Evolutionary conservation across 2,888 invertebrate species (phyloP).

Genomic region (Eledona agricola): DNA sequence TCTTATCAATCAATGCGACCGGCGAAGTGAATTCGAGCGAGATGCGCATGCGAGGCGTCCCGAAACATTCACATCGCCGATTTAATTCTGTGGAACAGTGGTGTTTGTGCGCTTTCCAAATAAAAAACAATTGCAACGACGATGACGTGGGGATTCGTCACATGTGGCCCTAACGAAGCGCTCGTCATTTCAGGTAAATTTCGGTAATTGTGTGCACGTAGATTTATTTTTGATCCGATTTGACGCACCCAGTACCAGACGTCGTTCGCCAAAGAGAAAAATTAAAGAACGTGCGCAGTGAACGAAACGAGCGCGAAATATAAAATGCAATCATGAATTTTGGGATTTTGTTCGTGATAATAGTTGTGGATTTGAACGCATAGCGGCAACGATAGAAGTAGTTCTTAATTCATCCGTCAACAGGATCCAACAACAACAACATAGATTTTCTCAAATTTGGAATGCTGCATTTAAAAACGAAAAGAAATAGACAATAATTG

Average conservation of each 20-base stretch:
- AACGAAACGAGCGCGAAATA: too few species aligned
- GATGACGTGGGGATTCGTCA: constrained; percentile 83
- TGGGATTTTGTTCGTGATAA: too few species aligned
- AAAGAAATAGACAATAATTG: too few species aligned
- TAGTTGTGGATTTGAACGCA: too few species aligned
- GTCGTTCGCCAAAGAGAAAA: constrained; percentile 6
- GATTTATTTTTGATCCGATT: constrained; percentile 6
- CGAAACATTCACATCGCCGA: constrained; percentile 9
- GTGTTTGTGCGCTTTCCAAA: constrained; percentile 9
- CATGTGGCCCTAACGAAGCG: constrained; percentile 94
- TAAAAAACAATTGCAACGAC: constrained; percentile 19
- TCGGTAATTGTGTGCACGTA: too few species aligned
- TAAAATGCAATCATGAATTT: too few species aligned
- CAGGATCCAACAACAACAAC: too few species aligned
- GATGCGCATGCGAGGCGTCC: constrained; percentile 21
- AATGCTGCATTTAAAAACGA: too few species aligned
- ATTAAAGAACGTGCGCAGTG: too few species aligned
- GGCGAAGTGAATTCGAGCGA: constrained; percentile 5
- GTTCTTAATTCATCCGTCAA: too few species aligned
- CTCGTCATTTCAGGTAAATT: constrained; percentile 90
- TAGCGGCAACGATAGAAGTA: too few species aligned
- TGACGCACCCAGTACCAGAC: constrained; percentile 13
- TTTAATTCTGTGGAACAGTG: constrained; percentile 10
- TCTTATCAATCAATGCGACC: constrained; percentile 26
- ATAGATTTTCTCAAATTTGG: too few species aligned